Conservation (phyloP, 2,113 vertebrate genomes). For the Passer domesticus region DNA sequence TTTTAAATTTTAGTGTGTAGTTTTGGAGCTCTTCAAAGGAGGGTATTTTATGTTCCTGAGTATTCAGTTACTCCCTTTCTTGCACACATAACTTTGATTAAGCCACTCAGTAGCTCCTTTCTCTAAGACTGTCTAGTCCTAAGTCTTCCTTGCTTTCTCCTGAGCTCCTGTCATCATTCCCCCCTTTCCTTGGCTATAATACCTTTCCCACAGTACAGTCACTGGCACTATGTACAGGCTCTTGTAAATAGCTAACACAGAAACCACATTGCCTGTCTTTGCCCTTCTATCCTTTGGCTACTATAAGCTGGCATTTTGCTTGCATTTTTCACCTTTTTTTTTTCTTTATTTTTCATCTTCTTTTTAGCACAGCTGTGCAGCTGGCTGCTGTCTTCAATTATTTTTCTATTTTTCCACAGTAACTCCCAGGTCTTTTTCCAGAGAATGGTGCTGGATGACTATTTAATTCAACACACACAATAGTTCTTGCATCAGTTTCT, state of each 20-base stretch:
- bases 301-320: conserved; percentile 5
- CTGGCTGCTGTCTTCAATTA: conserved; percentile 39
- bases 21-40: not conserved
- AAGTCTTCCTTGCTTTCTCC: not conserved
- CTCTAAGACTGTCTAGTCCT: not conserved
- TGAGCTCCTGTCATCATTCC: not conserved
- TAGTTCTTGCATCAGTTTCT: conserved; percentile 38
- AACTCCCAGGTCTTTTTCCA: conserved; percentile 52
- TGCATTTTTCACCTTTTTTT: not conserved
- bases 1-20: not conserved
- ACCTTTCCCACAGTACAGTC: not conserved
- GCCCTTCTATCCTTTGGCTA: not conserved
- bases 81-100: not conserved
- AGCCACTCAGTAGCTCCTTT: not conserved
- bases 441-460: not conserved
- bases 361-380: not conserved
- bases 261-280: not conserved
- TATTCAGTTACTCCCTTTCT: not conserved
- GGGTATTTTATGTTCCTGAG: not conserved
- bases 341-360: not conserved
- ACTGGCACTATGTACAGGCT: not conserved
- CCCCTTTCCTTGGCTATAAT: not conserved
- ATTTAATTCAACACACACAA: conserved; percentile 51
- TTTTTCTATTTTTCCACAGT: conserved; percentile 53
- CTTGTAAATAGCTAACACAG: not conserved